These are phyloP conservation scores for Aplocera efformata DNA, from an alignment of 2,888 invertebrate species.

Conservation along the genomic window DNA sequence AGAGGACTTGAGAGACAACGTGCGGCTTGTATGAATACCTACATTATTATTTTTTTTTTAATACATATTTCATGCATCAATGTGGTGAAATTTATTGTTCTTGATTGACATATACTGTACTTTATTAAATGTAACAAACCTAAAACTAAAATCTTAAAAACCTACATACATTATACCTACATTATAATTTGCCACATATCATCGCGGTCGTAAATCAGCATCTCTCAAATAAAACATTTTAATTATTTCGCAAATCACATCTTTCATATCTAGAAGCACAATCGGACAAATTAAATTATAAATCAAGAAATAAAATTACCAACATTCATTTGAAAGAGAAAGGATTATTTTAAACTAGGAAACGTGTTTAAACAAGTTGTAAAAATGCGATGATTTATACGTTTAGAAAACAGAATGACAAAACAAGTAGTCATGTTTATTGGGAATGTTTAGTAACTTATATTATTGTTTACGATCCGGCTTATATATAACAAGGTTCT, in stretches of 20 bases:
- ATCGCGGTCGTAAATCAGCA: conserved; percentile 19
- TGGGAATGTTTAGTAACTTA: conserved; percentile 26
- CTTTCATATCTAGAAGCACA: conserved; percentile 25
- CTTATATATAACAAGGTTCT: conserved; percentile 37
- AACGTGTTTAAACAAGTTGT: conserved; percentile 29
- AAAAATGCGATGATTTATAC: conserved; percentile 49
- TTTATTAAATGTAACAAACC: too few species aligned
- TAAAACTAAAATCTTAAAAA: too few species aligned
- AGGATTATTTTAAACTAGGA: conserved; percentile 32
- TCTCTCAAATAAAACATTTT: conserved; percentile 27
- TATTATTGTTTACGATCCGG: conserved; percentile 26
- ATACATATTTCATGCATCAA: too few species aligned
- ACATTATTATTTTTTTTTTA: too few species aligned
- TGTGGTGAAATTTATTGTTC: too few species aligned
- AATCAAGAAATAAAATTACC: conserved; percentile 37
- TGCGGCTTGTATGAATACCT: too few species aligned
- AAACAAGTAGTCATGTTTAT: conserved; percentile 34
- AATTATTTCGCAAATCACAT: conserved; percentile 23
- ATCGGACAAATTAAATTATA: conserved; percentile 28
- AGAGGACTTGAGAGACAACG: too few species aligned
- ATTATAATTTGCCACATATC: conserved; percentile 14
- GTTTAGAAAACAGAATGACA: conserved; percentile 54
- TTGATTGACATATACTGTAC: too few species aligned
- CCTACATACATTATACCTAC: too few species aligned
- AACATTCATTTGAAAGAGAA: conserved; percentile 40